Evolutionary conservation across 1,140 invertebrate genomes (phyloP), one percentile per base, ranked within the genome.

Genomic region (Trachelipus rathkii): DNA sequence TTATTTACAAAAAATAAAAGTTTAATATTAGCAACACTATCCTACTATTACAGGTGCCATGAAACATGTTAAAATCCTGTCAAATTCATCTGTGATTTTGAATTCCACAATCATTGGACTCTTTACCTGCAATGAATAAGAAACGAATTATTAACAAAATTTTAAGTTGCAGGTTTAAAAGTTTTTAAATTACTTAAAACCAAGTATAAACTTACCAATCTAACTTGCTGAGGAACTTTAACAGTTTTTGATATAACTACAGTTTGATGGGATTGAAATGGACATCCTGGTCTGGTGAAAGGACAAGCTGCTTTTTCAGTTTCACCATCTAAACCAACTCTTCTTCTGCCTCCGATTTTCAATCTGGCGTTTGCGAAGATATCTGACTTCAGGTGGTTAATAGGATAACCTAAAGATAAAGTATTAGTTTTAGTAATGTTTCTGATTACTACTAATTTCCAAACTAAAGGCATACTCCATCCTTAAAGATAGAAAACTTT

Each of bases 21-120:
- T 33, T 33, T 6, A 3, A 33, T 3, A 33, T 33, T 33, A 6
- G 33, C 33, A 33, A 33, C 33, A 71, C 69, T 44, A 44, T 8
- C 73, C 73, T n/a, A 75, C 53, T 19, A 75, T 60, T 23, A 75
- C 73, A n/a, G 73, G 73, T 33, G 73, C 73, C 60, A 68, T 75
- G 73, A 75, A 75, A 67, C 73, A 75, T 2, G 73, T 75, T 21
- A 75, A 67, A 10, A 68, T 45, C 45, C 73, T 33, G 50, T 67
- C 73, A 43, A 44, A 67, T 67, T 67, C 73, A 67, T 75, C 73
- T 44, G 44, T 66, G n/a, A 75, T 67, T 66, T 19, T 43, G 60
- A 75, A 75, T 33, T 75, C 73, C 0, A 67, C 69, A 44, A 75
- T 75, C 73, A 75, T 75, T 44, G 68, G 66, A 33, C 73, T 67